phyloP scores from a whole-genome alignment of 2,113 vertebrate species.

The Crotalus viridis region DNA sequence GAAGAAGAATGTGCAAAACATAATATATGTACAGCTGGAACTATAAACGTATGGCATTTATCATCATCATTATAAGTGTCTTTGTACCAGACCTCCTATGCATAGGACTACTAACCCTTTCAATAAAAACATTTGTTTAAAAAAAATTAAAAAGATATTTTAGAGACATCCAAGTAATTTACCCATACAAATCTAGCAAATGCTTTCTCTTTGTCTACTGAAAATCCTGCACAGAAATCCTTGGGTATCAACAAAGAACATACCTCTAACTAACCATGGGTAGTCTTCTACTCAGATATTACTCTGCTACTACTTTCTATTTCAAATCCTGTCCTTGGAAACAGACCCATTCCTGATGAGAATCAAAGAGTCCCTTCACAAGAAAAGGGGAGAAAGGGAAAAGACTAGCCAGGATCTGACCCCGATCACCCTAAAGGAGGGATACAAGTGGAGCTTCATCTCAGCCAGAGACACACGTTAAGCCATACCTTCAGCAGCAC shows the following conservation, averaged over 20 bases:
- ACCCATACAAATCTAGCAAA: background rate
- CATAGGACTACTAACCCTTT: background rate
- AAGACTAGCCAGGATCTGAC: background rate
- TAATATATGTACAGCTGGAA: background rate
- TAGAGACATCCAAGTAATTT: background rate
- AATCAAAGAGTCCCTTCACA: background rate
- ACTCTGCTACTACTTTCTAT: background rate
- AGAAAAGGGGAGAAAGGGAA: background rate
- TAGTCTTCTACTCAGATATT: background rate
- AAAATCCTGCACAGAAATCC: background rate
- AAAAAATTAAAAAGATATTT: too few species aligned
- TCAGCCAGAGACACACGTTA: background rate
- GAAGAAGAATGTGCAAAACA: background rate
- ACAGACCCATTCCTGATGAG: background rate
- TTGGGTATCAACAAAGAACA: background rate
- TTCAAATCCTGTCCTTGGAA: background rate
- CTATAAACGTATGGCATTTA: background rate
- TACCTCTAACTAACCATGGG: background rate
- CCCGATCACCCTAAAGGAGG: background rate
- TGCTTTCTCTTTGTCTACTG: background rate
- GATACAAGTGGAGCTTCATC: background rate
- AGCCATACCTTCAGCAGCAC: constrained; percentile 92
- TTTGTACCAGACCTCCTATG: background rate
- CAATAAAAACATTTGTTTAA: background rate
- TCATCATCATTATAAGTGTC: background rate